A percentile compares a stretch with the other conserved stretches of the same genome.
These are phyloP conservation scores for Antheraea mylitta DNA, from an alignment of 1,140 invertebrate species.

Conservation along the genomic window DNA sequence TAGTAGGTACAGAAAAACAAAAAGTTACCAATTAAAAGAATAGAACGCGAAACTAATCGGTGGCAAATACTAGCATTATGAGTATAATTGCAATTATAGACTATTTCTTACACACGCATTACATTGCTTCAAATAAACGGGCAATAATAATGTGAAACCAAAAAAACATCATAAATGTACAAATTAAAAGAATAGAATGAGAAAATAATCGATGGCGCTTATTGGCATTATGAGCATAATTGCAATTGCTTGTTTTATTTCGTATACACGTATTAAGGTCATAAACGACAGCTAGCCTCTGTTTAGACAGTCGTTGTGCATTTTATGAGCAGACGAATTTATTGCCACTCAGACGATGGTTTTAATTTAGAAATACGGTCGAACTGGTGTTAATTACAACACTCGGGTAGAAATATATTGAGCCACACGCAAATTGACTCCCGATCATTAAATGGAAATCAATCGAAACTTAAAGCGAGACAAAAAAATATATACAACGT, in stretches of 20 bases:
- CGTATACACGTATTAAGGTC: conserved; percentile 47
- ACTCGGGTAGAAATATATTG: conserved; percentile 32
- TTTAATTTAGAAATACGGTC: conserved; percentile 68
- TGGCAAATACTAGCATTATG: no score
- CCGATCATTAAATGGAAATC: background rate
- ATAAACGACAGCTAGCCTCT: conserved; percentile 63
- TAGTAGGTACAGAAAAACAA: no score
- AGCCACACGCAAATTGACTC: background rate
- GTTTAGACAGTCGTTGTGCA: conserved; percentile 67
- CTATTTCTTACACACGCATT: no score
- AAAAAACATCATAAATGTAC: no score
- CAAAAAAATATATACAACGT: background rate
- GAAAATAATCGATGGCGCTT: background rate
- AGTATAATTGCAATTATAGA: no score
- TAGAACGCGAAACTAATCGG: no score
- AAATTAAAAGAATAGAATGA: background rate
- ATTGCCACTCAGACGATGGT: conserved; percentile 51
- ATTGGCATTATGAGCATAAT: conserved; percentile 15
- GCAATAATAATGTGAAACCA: no score
- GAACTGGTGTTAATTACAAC: conserved; percentile 62
- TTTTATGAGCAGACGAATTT: conserved; percentile 69
- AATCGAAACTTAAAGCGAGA: background rate
- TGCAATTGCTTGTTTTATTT: conserved; percentile 38
- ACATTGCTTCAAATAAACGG: no score
- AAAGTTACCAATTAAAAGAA: background rate